phyloP scores from a whole-genome alignment of 1,140 invertebrate genomes.

The Mycetomoellerius zeteki region DNA sequence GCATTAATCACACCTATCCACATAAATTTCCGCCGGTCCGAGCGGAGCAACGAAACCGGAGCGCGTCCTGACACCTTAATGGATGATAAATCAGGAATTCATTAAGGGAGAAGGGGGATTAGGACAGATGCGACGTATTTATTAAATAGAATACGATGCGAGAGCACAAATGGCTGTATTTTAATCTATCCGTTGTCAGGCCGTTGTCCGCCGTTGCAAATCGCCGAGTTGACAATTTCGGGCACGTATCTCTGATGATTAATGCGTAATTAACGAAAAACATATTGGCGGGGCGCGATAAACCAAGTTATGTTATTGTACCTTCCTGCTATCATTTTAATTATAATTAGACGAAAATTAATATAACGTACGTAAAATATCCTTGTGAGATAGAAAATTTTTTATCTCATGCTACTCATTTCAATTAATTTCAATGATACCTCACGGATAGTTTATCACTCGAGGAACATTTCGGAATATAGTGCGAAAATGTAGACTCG shows the following conservation, averaged over 20 bases:
- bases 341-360: constrained; percentile 17
- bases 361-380: constrained; percentile 7
- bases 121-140: constrained; percentile 76
- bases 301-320: background rate
- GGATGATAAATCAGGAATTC: constrained; percentile 81
- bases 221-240: constrained; percentile 11
- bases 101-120: constrained; percentile 66
- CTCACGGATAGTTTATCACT: background rate
- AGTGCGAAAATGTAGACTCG: constrained; percentile 5
- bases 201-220: constrained; percentile 27
- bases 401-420: background rate
- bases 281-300: background rate
- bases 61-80: constrained; percentile 79
- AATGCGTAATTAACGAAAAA: constrained; percentile 41
- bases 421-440: constrained; percentile 32
- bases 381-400: background rate
- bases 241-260: constrained; percentile 15
- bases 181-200: constrained; percentile 66
- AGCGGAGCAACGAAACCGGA: constrained; percentile 76
- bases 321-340: background rate
- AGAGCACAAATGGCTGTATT: constrained; percentile 70
- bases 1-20: constrained; percentile 83
- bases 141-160: constrained; percentile 75
- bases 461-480: background rate
- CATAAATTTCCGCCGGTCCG: constrained; percentile 80